phyloP scores from a whole-genome alignment of 2,113 vertebrate species.

The Trogon melanurus region DNA sequence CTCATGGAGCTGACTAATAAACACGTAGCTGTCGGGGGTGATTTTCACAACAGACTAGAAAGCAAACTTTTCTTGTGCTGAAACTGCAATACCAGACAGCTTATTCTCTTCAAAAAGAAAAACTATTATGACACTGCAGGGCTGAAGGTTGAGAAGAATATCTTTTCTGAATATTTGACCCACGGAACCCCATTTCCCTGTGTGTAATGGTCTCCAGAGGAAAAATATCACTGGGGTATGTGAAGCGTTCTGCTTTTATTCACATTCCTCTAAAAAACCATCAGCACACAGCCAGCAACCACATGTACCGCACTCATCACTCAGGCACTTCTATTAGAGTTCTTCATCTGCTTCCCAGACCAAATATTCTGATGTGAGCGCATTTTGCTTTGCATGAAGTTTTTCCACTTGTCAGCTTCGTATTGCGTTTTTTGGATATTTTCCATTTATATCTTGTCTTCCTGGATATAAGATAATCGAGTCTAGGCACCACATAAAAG shows the following conservation, averaged over 20 bases:
- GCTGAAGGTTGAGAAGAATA: neutral
- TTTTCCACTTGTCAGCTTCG: neutral
- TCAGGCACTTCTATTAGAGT: neutral
- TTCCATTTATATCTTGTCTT: neutral
- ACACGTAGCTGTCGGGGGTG: neutral
- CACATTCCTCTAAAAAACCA: neutral
- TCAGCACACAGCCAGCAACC: neutral
- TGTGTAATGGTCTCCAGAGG: neutral
- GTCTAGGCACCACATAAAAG: neutral
- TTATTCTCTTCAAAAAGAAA: neutral
- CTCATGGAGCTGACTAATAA: neutral
- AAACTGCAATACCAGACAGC: neutral
- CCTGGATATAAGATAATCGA: neutral
- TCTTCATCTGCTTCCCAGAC: conserved; percentile 51
- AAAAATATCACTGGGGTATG: neutral
- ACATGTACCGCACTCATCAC: neutral
- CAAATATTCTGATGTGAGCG: neutral
- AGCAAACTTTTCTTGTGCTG: neutral
- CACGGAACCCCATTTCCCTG: neutral
- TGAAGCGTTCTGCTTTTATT: neutral
- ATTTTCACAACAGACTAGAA: neutral
- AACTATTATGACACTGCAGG: neutral
- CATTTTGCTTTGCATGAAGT: neutral
- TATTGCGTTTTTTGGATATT: neutral
- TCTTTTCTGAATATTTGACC: neutral